phyloP scores from a whole-genome alignment of 1,140 invertebrate species.

The Calycopis cecrops region DNA sequence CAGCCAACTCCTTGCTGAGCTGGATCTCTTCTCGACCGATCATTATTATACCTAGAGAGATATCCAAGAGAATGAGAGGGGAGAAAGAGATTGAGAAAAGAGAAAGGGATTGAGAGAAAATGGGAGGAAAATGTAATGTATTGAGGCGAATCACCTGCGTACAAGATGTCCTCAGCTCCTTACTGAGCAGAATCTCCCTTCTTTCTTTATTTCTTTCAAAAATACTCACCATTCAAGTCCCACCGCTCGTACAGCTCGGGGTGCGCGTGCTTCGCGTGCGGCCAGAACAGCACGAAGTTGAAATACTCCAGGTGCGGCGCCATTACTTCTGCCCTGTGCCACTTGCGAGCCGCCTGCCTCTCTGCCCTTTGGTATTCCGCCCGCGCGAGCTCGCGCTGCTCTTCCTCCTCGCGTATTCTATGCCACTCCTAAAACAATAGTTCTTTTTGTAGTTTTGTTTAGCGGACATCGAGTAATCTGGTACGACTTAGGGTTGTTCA shows the following conservation, averaged over 20 bases:
- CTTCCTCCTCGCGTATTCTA: constrained; percentile 24
- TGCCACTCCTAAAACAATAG: constrained; percentile 57
- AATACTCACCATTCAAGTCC: constrained; percentile 48
- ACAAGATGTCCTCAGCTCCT: constrained; percentile 49
- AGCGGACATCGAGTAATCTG: too few relatives aligned
- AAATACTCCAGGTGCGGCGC: constrained; percentile 43
- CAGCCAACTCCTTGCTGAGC: constrained; percentile 37
- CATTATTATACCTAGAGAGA: constrained; percentile 53
- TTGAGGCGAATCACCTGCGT: constrained; percentile 49
- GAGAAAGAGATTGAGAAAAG: too few relatives aligned
- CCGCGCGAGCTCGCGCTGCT: constrained; percentile 25
- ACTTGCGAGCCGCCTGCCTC: constrained; percentile 51
- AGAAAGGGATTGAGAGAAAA: too few relatives aligned
- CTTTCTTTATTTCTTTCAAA: too few relatives aligned
- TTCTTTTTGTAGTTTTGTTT: too few relatives aligned
- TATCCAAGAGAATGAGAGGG: too few relatives aligned
- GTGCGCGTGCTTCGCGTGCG: constrained; percentile 49
- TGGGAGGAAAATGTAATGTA: too few relatives aligned
- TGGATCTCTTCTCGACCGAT: constrained; percentile 57
- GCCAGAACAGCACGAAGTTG: constrained; percentile 62
- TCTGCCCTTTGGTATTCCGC: constrained; percentile 17
- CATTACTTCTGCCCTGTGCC: constrained; percentile 54
- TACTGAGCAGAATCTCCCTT: too few relatives aligned
- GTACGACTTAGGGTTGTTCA: too few relatives aligned
- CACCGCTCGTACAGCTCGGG: constrained; percentile 57